Evolutionary conservation across 2,888 invertebrate species (phyloP).

Genomic region (Lamproptera curius): DNA sequence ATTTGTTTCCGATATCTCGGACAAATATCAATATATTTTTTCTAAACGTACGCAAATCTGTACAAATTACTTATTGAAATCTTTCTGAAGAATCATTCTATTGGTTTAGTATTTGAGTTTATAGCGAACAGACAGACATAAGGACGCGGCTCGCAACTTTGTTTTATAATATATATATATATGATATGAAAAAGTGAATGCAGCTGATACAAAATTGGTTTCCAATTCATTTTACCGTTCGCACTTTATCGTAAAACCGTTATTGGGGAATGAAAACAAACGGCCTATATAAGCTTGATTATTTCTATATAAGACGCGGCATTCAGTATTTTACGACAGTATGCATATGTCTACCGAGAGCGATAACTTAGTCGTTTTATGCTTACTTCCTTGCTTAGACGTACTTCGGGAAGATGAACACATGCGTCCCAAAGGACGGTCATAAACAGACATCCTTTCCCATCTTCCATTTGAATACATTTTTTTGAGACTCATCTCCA

Average conservation of each 20-base stretch:
- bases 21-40: too few relatives aligned
- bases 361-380: slow-evolving; percentile 77
- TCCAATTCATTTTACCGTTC: slow-evolving; percentile 15
- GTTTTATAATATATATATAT: too few relatives aligned
- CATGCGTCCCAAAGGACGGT: slow-evolving; percentile 59
- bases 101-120: too few relatives aligned
- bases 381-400: slow-evolving; percentile 62
- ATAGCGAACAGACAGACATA: too few relatives aligned
- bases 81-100: too few relatives aligned
- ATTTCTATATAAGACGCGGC: slow-evolving; percentile 66
- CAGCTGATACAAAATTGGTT: background rate
- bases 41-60: too few relatives aligned
- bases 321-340: slow-evolving; percentile 68
- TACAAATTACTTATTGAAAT: too few relatives aligned
- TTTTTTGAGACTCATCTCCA: slow-evolving; percentile 38
- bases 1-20: too few relatives aligned
- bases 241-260: slow-evolving; percentile 6
- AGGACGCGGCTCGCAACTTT: too few relatives aligned
- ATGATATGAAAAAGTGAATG: too few relatives aligned
- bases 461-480: slow-evolving; percentile 62
- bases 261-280: slow-evolving; percentile 33
- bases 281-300: slow-evolving; percentile 65
- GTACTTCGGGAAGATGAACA: slow-evolving; percentile 61
- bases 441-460: slow-evolving; percentile 69
- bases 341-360: slow-evolving; percentile 69